A percentile compares a stretch with the other conserved stretches of the same genome.
These are phyloP conservation scores for Pangasius djambal DNA, from an alignment of 2,797 vertebrate species.

Conservation along the genomic window DNA sequence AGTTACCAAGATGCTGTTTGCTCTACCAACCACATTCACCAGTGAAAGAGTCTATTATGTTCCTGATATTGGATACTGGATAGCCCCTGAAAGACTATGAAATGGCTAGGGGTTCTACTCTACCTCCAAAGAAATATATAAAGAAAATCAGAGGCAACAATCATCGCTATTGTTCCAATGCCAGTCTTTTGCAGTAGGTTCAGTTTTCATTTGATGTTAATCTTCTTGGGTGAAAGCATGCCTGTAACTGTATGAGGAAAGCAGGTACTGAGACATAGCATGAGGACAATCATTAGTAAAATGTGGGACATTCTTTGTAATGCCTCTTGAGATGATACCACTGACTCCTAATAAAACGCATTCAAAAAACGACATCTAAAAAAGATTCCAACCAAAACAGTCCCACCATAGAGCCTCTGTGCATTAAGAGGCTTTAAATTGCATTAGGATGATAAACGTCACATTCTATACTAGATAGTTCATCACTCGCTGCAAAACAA, in stretches of 20 bases:
- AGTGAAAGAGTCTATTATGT: constrained; percentile 60
- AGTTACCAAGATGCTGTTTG: constrained; percentile 42
- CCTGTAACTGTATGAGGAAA: constrained; percentile 12
- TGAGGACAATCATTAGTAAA: constrained; percentile 3
- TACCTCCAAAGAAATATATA: constrained; percentile 49
- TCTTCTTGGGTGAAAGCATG: constrained; percentile 39
- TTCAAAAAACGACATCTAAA: neutral
- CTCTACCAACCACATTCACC: constrained; percentile 31
- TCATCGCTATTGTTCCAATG: constrained; percentile 48
- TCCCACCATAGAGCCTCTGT: neutral
- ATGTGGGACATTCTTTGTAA: neutral
- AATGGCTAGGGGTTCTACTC: constrained; percentile 53
- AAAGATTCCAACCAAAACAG: neutral
- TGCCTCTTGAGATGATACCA: neutral
- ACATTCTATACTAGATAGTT: neutral
- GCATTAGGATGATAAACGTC: neutral
- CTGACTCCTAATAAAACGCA: neutral
- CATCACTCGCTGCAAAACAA: neutral
- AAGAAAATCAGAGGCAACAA: constrained; percentile 58
- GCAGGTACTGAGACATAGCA: neutral
- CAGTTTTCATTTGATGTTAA: constrained; percentile 49
- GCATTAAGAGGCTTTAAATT: neutral
- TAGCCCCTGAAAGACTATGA: constrained; percentile 46
- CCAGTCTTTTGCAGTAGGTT: constrained; percentile 33
- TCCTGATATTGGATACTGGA: constrained; percentile 55